A percentile compares a stretch with the other conserved stretches of the same genome.
Conservation (phyloP, 2,797 vertebrate genomes). For the Poeciliopsis presidionis region DNA sequence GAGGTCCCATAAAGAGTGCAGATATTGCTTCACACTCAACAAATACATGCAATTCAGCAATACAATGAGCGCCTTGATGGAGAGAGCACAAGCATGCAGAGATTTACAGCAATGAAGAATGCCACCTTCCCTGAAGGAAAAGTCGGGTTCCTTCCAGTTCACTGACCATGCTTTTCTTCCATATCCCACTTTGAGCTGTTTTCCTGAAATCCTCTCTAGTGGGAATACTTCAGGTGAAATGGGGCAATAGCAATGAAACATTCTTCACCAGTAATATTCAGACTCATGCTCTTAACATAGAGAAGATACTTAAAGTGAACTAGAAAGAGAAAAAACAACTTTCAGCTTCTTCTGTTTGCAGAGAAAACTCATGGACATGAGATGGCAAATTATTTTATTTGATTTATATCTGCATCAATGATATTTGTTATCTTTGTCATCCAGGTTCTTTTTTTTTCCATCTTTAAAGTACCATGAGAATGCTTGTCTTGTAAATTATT, state of each 20-base stretch:
- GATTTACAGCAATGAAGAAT: constrained; percentile 51
- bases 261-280: constrained; percentile 56
- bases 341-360: constrained; percentile 49
- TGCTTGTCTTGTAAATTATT: too few species aligned
- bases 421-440: not conserved
- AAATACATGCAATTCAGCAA: constrained; percentile 30
- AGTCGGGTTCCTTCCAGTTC: constrained; percentile 45
- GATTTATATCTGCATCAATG: too few species aligned
- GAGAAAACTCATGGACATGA: constrained; percentile 31
- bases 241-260: constrained; percentile 45
- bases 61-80: constrained; percentile 11
- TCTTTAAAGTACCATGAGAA: not conserved
- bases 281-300: constrained; percentile 42
- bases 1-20: constrained; percentile 26
- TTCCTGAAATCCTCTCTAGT: constrained; percentile 46
- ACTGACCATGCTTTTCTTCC: constrained; percentile 26
- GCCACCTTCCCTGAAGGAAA: constrained; percentile 35
- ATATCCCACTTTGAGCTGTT: constrained; percentile 41
- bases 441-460: not conserved
- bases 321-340: constrained; percentile 34
- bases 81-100: constrained; percentile 16
- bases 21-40: constrained; percentile 21
- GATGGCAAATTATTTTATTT: constrained; percentile 28
- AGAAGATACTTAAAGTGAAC: constrained; percentile 39
- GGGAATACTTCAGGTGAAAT: constrained; percentile 62